Conservation (phyloP, 2,888 invertebrate genomes). For the Heliothis peltigera region DNA sequence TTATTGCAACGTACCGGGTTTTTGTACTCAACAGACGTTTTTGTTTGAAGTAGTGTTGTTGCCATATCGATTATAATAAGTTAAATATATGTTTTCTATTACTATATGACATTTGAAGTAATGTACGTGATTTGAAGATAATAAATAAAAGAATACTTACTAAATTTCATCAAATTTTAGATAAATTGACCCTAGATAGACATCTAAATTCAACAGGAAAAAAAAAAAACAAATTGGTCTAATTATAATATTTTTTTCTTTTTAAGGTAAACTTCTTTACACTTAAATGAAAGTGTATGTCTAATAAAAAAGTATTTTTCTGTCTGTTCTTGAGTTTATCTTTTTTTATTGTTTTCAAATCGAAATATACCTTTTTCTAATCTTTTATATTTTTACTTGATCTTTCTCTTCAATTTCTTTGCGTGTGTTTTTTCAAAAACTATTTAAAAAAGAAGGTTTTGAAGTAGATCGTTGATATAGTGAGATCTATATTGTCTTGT, state of each 20-base stretch:
- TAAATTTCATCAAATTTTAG: constrained; percentile 43
- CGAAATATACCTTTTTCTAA: constrained; percentile 12
- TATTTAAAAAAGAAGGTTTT: constrained; percentile 44
- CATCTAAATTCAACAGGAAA: constrained; percentile 43
- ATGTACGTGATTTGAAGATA: constrained; percentile 64
- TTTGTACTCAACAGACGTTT: constrained; percentile 8
- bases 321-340: constrained; percentile 28
- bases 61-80: constrained; percentile 33
- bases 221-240: constrained; percentile 35
- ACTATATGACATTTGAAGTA: constrained; percentile 54
- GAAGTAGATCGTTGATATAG: constrained; percentile 55
- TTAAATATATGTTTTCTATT: constrained; percentile 14
- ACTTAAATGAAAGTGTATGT: constrained; percentile 43
- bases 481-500: constrained; percentile 58
- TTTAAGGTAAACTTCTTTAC: constrained; percentile 50
- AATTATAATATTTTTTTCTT: constrained; percentile 34
- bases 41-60: constrained; percentile 38
- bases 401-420: constrained; percentile 13
- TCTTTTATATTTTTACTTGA: constrained; percentile 18
- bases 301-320: constrained; percentile 11
- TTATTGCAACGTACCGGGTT: constrained; percentile 11
- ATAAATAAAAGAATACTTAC: constrained; percentile 57
- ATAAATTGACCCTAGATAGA: constrained; percentile 58
- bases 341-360: constrained; percentile 47
- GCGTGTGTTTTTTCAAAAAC: constrained; percentile 2